These are phyloP conservation scores for Philaenus spumarius DNA, from an alignment of 1,140 invertebrate species.

Conservation along the genomic window DNA sequence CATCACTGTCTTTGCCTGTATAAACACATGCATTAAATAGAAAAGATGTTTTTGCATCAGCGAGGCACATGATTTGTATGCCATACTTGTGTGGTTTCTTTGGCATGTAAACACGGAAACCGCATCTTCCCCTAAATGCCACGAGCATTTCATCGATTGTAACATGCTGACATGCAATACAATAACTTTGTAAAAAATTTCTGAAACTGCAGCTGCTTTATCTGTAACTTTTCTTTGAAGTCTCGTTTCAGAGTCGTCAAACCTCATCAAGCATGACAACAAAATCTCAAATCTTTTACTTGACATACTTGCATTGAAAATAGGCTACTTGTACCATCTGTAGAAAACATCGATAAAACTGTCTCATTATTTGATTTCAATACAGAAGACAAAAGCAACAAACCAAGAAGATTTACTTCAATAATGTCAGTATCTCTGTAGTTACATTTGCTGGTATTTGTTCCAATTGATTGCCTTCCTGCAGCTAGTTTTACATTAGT, in stretches of 20 bases:
- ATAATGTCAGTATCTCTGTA: slow-evolving; percentile 5
- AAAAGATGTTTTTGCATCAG: too few species aligned
- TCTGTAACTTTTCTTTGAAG: not conserved
- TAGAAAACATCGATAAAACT: slow-evolving; percentile 1
- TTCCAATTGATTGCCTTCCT: too few species aligned
- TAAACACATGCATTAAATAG: too few species aligned
- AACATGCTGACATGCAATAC: not conserved
- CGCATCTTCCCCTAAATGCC: slow-evolving; percentile 36
- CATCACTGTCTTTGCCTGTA: too few species aligned
- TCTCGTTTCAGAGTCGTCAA: slow-evolving; percentile 6
- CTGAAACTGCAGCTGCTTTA: slow-evolving; percentile 7
- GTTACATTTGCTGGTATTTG: too few species aligned
- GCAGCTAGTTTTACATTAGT: slow-evolving; percentile 8
- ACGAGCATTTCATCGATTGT: slow-evolving; percentile 38
- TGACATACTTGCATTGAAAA: slow-evolving; percentile 4
- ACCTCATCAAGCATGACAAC: not conserved
- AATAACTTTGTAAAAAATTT: slow-evolving; percentile 1
- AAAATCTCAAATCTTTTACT: slow-evolving; percentile 5
- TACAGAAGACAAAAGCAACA: slow-evolving; percentile 8
- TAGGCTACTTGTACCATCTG: not conserved
- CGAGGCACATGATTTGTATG: slow-evolving; percentile 19
- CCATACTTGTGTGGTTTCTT: slow-evolving; percentile 16
- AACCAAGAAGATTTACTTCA: slow-evolving; percentile 9
- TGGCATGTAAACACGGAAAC: slow-evolving; percentile 29
- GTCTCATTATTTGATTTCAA: slow-evolving; percentile 12